phyloP scores from a whole-genome alignment of 2,888 invertebrate genomes.

The Cremastinae sp. region DNA sequence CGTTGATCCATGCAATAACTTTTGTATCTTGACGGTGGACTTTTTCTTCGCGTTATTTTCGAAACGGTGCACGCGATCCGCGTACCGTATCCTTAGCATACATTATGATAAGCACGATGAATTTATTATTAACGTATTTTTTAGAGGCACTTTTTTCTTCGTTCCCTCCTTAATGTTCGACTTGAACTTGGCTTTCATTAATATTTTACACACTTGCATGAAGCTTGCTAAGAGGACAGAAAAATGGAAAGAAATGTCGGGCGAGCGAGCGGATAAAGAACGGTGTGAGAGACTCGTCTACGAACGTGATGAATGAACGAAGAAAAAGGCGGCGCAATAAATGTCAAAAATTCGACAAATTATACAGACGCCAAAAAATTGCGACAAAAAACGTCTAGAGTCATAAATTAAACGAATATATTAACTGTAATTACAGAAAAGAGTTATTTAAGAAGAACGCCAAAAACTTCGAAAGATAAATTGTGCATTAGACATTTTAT shows the following conservation, averaged over 20 bases:
- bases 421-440: not conserved
- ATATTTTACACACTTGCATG: conserved; percentile 19
- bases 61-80: conserved; percentile 36
- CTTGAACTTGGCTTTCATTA: conserved; percentile 38
- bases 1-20: conserved; percentile 46
- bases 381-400: not conserved
- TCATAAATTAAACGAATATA: conserved; percentile 1
- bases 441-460: too few species aligned
- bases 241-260: not conserved
- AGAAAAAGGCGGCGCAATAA: conserved; percentile 5
- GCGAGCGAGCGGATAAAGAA: conserved; percentile 7
- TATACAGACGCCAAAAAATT: not conserved
- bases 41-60: conserved; percentile 20
- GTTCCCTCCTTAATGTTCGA: not conserved
- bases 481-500: too few species aligned
- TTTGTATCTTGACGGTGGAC: conserved; percentile 33
- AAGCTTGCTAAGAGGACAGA: not conserved
- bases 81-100: conserved; percentile 27
- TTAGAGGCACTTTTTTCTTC: conserved; percentile 13
- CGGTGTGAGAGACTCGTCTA: not conserved
- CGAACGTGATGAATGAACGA: conserved; percentile 7
- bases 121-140: conserved; percentile 40
- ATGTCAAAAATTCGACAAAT: conserved; percentile 21
- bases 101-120: conserved; percentile 49
- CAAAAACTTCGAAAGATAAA: too few species aligned